These are phyloP conservation scores for Todiramphus chloris DNA, from an alignment of 2,113 vertebrate species.

Conservation along the genomic window DNA sequence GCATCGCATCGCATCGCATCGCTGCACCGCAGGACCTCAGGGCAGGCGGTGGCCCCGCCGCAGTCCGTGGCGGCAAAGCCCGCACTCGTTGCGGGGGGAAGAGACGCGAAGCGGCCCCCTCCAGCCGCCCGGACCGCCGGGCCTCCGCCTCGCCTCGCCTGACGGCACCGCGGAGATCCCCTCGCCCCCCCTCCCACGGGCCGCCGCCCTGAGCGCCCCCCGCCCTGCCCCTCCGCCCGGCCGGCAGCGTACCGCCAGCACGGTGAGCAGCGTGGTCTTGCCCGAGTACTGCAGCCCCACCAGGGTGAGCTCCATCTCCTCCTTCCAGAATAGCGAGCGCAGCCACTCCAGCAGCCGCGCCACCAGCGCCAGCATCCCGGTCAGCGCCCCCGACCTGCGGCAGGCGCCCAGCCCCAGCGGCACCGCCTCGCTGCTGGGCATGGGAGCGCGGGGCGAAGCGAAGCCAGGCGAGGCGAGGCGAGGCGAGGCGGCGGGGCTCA, in stretches of 20 bases:
- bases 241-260: too few species aligned
- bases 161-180: too few species aligned
- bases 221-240: too few species aligned
- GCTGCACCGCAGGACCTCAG: background rate
- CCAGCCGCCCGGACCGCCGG: background rate
- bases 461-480: too few species aligned
- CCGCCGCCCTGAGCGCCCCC: too few species aligned
- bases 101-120: background rate
- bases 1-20: background rate
- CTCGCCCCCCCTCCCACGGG: background rate
- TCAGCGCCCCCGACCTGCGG: conserved; percentile 21
- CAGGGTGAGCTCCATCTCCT: conserved; percentile 93
- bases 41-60: background rate
- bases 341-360: conserved; percentile 90
- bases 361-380: conserved; percentile 77
- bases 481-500: background rate
- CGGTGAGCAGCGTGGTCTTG: too few species aligned
- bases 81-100: background rate
- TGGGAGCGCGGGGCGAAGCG: background rate
- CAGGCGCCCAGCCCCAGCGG: conserved; percentile 11
- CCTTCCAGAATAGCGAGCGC: conserved; percentile 93
- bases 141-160: background rate
- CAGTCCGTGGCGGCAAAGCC: background rate
- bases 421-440: conserved; percentile 19
- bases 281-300: conserved; percentile 93